phyloP scores from a whole-genome alignment of 2,797 vertebrate genomes.

The Hypotaenidia philippensis region DNA sequence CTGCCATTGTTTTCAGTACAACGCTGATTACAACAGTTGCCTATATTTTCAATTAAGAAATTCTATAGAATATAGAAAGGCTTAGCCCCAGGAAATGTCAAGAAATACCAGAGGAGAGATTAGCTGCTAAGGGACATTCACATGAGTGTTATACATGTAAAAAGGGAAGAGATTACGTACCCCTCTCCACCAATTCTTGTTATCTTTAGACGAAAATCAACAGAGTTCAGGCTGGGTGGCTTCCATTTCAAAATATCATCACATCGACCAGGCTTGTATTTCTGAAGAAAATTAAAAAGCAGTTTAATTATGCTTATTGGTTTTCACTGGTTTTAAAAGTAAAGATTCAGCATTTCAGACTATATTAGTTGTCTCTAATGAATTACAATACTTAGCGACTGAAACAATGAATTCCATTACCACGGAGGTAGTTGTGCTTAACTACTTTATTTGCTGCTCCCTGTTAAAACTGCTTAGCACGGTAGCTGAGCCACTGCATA shows the following conservation, averaged over 20 bases:
- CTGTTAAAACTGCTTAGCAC: slow-evolving; percentile 19
- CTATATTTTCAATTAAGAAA: not conserved
- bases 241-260: slow-evolving; percentile 99
- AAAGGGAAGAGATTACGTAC: slow-evolving; percentile 84
- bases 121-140: slow-evolving; percentile 14
- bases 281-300: slow-evolving; percentile 84
- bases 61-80: not conserved
- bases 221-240: slow-evolving; percentile 96
- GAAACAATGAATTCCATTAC: slow-evolving; percentile 41
- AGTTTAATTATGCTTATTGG: slow-evolving; percentile 67
- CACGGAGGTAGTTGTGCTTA: slow-evolving; percentile 25
- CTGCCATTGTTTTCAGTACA: not conserved
- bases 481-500: not conserved
- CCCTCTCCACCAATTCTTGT: slow-evolving; percentile 97
- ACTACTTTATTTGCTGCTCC: slow-evolving; percentile 10
- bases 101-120: slow-evolving; percentile 32
- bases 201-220: slow-evolving; percentile 99
- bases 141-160: not conserved
- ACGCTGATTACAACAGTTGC: not conserved
- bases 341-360: slow-evolving; percentile 55
- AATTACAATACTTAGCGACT: slow-evolving; percentile 32
- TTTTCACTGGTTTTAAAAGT: slow-evolving; percentile 43
- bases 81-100: slow-evolving; percentile 4
- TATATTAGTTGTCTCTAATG: slow-evolving; percentile 48
- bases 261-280: slow-evolving; percentile 94